Percentiles rank a stretch among this genome's conserved stretches.
These are phyloP conservation scores for Ifrita kowaldi DNA, from an alignment of 2,113 vertebrate species.

Conservation along the genomic window DNA sequence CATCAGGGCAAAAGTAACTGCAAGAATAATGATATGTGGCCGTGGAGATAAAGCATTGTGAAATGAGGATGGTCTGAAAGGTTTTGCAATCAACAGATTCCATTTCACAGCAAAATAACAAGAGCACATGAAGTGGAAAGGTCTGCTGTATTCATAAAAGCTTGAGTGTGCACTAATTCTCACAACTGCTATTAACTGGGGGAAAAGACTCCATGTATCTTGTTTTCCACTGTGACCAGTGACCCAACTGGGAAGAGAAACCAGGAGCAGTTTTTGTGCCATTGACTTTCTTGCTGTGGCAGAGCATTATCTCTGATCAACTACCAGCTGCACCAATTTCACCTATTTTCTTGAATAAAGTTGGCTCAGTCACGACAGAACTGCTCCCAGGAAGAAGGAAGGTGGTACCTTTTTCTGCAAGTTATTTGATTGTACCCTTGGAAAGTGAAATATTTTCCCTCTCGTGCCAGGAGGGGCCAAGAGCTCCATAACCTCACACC, in stretches of 20 bases:
- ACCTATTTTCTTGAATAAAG: background rate
- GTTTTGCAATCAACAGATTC: background rate
- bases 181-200: background rate
- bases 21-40: background rate
- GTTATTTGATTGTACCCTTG: accelerated
- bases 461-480: accelerated
- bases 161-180: background rate
- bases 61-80: background rate
- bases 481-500: background rate
- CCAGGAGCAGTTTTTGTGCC: background rate
- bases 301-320: background rate
- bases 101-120: background rate
- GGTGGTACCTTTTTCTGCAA: background rate
- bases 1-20: constrained; percentile 14
- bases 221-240: background rate
- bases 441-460: background rate
- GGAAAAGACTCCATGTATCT: background rate
- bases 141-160: background rate
- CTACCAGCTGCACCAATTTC: background rate
- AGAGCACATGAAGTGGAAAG: background rate
- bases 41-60: background rate
- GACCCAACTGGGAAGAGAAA: background rate
- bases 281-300: background rate
- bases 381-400: background rate
- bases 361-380: background rate